A percentile compares a stretch with the other conserved stretches of the same genome.
Conservation (phyloP, 2,113 vertebrate genomes). For the Zosterops japonicus region DNA sequence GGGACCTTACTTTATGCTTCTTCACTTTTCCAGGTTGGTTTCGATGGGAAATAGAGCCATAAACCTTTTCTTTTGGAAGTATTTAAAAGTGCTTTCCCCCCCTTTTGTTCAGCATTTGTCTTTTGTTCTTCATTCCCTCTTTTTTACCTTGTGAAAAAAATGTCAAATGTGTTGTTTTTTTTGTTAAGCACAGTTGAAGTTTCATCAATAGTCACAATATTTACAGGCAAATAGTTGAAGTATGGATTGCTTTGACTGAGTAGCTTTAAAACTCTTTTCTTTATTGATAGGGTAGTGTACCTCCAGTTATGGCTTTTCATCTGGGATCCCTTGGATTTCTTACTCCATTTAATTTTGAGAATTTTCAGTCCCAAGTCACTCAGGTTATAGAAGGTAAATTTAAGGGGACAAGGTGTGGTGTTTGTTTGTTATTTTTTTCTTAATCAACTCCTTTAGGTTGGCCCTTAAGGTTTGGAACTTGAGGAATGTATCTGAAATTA, state of each 20-base stretch:
- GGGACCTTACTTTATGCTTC: constrained; percentile 85
- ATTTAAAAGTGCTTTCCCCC: background rate
- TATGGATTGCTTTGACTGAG: constrained; percentile 39
- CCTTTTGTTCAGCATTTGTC: background rate
- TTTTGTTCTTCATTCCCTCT: background rate
- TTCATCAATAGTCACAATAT: constrained; percentile 1
- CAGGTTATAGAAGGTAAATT: constrained; percentile 86
- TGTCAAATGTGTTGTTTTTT: background rate
- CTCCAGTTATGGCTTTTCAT: constrained; percentile 87
- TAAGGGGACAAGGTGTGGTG: constrained; percentile 26
- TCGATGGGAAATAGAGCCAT: background rate
- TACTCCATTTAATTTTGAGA: constrained; percentile 85
- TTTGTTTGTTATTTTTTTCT: background rate
- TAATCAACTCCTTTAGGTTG: background rate
- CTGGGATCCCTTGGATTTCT: constrained; percentile 86
- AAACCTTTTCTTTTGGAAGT: background rate
- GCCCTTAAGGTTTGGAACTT: background rate
- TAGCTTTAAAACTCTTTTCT: constrained; percentile 37
- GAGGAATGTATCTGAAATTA: background rate
- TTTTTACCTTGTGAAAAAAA: background rate
- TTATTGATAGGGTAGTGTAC: constrained; percentile 79
- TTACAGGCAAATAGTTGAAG: constrained; percentile 24
- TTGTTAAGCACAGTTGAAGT: background rate
- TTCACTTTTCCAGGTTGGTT: constrained; percentile 81
- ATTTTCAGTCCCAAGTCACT: constrained; percentile 82